Conservation (phyloP, 2,797 vertebrate genomes). For the Arnoldichthys spilopterus region DNA sequence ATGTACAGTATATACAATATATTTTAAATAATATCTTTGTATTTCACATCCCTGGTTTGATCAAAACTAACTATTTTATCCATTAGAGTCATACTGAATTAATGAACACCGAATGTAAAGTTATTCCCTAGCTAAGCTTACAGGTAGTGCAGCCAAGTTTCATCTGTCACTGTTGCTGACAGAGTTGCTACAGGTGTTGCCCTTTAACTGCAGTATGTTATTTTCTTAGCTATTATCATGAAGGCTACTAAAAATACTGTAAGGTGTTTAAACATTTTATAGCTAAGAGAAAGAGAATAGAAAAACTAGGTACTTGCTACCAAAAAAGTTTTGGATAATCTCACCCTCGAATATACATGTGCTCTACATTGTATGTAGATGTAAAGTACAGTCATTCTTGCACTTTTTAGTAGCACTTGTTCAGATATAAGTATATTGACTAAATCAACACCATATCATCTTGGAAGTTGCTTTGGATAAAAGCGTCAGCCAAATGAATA, state of each 20-base stretch:
- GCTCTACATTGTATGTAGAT: background rate
- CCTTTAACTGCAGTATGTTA: too few relatives aligned
- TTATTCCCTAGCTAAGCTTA: background rate
- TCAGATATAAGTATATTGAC: too few relatives aligned
- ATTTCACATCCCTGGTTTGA: background rate
- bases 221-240: background rate
- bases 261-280: background rate
- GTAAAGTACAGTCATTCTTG: background rate
- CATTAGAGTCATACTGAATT: too few relatives aligned
- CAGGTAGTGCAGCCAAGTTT: background rate
- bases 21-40: background rate
- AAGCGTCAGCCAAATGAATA: too few relatives aligned
- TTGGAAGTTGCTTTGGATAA: too few relatives aligned
- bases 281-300: background rate
- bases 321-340: background rate
- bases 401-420: background rate
- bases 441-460: too few relatives aligned
- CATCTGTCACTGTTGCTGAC: background rate
- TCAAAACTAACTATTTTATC: too few relatives aligned
- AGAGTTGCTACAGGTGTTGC: background rate
- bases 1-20: background rate
- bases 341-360: background rate
- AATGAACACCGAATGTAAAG: too few relatives aligned
- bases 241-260: background rate
- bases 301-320: too few relatives aligned